Percentiles rank a stretch among this genome's conserved stretches.
Conservation (phyloP, 2,797 vertebrate genomes). For the Echeneis naucrates region DNA sequence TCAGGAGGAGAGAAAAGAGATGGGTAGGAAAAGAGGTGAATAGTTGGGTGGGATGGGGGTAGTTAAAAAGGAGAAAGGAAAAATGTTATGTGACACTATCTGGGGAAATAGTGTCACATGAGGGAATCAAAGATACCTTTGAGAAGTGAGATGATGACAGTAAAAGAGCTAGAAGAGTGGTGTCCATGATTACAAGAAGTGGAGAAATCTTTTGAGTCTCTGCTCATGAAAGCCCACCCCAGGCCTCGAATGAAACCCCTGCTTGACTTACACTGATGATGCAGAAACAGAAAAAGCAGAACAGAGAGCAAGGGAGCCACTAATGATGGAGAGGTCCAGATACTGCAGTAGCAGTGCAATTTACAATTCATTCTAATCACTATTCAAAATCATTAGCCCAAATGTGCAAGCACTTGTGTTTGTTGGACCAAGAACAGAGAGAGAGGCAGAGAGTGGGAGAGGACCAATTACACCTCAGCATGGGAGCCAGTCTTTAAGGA, state of each 20-base stretch:
- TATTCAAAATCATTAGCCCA: conserved; percentile 80
- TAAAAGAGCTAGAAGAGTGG: conserved; percentile 76
- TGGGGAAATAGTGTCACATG: conserved; percentile 71
- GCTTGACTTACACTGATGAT: conserved; percentile 72
- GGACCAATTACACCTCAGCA: conserved; percentile 79
- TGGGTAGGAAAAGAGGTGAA: conserved; percentile 36
- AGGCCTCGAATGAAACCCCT: conserved; percentile 77
- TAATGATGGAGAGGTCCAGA: conserved; percentile 82
- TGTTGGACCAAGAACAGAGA: conserved; percentile 59
- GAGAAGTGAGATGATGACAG: conserved; percentile 80
- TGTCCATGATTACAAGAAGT: conserved; percentile 88
- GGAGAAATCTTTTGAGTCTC: conserved; percentile 82
- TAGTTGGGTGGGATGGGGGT: conserved; percentile 6
- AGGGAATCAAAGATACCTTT: conserved; percentile 85
- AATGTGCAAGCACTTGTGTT: conserved; percentile 69
- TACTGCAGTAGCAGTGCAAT: conserved; percentile 75
- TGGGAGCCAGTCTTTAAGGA: conserved; percentile 68
- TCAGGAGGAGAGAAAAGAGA: conserved; percentile 42
- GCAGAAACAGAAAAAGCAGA: conserved; percentile 57
- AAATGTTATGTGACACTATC: conserved; percentile 77
- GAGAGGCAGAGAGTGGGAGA: conserved; percentile 54
- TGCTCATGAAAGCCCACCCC: conserved; percentile 81
- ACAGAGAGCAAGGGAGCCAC: conserved; percentile 64
- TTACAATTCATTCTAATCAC: conserved; percentile 85
- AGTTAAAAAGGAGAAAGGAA: conserved; percentile 50